Conservation (phyloP, 1,140 invertebrate species). For the Zeugodacus cucurbitae region DNA sequence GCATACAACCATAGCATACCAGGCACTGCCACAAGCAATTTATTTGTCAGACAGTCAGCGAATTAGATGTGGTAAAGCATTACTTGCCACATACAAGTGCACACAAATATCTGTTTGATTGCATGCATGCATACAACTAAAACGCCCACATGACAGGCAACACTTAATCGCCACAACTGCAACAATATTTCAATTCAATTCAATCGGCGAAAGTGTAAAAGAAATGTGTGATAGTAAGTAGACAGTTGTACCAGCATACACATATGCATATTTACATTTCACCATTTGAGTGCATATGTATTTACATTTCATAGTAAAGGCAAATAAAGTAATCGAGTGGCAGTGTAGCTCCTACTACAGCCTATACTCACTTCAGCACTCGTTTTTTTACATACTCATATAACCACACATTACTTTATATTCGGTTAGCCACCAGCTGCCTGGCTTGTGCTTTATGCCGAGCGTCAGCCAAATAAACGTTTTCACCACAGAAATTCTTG, state of each 20-base stretch:
- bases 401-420: background rate
- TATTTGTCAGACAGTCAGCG: slow-evolving; percentile 17
- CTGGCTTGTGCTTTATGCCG: background rate
- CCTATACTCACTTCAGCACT: background rate
- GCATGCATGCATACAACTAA: background rate
- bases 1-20: background rate
- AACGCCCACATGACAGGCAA: slow-evolving; percentile 26
- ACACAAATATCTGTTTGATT: background rate
- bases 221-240: background rate
- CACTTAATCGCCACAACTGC: slow-evolving; percentile 30
- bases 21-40: slow-evolving; percentile 7
- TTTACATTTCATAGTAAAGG: background rate
- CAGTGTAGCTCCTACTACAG: background rate
- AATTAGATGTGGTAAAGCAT: background rate
- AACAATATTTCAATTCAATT: slow-evolving; percentile 32
- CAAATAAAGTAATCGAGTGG: background rate
- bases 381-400: background rate
- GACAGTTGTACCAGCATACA: background rate
- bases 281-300: background rate
- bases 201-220: slow-evolving; percentile 1
- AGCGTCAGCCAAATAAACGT: slow-evolving; percentile 18
- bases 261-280: background rate
- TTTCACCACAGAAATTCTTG: slow-evolving; percentile 2
- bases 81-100: background rate
- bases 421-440: background rate